Evolutionary conservation across 2,113 vertebrate genomes (phyloP).

Genomic region (Candoia aspera): DNA sequence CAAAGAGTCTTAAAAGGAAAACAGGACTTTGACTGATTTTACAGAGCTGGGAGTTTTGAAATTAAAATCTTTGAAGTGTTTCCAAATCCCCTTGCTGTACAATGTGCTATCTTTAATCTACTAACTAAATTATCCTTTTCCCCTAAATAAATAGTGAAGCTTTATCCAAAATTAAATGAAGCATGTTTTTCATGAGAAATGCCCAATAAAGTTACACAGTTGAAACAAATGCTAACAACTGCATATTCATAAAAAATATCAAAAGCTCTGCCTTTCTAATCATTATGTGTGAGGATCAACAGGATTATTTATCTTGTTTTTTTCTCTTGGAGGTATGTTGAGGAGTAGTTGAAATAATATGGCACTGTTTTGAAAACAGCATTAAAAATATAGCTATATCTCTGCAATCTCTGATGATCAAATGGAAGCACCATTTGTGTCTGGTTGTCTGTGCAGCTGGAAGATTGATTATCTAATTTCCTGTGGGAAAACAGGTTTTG

Average conservation of each 20-base stretch:
- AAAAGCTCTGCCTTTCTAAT: neutral
- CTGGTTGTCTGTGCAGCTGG: constrained; percentile 11
- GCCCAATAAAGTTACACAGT: neutral
- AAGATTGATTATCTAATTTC: constrained; percentile 64
- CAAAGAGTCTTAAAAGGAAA: neutral
- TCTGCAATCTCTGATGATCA: rapidly evolving
- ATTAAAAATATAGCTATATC: constrained; percentile 10
- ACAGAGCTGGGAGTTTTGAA: neutral
- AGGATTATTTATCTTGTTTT: rapidly evolving
- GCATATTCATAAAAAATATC: rapidly evolving
- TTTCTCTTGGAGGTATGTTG: neutral
- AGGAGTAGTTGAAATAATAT: neutral
- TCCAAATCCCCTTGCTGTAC: constrained; percentile 19
- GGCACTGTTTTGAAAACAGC: constrained; percentile 33
- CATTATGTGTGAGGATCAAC: neutral
- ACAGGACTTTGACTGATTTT: constrained; percentile 21
- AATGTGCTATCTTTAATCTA: constrained; percentile 22
- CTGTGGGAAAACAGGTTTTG: constrained; percentile 60
- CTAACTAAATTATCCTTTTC: neutral
- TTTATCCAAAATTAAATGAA: constrained; percentile 28
- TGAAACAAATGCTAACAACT: neutral
- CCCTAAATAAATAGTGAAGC: neutral
- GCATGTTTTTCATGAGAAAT: neutral
- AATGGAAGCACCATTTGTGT: rapidly evolving
- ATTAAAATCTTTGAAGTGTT: constrained; percentile 34